Percentiles rank a stretch among this genome's conserved stretches.
Evolutionary conservation across 2,797 vertebrate genomes (phyloP).

Genomic region (Clarias laeviceps): DNA sequence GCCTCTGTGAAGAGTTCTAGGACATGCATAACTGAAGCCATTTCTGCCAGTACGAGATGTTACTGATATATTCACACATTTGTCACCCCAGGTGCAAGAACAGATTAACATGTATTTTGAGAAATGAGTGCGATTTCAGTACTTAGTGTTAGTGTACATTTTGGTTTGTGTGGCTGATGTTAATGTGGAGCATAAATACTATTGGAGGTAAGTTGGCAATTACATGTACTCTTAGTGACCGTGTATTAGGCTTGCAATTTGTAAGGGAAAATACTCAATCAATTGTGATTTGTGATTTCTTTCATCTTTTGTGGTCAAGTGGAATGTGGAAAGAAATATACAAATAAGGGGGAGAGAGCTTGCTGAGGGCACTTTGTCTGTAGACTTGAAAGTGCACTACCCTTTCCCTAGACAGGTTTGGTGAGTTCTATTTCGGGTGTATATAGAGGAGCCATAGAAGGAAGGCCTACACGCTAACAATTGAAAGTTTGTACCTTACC

Average conservation of each 20-base stretch:
- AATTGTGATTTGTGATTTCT: not conserved
- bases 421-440: not conserved
- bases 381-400: too few species aligned
- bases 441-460: not conserved
- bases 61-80: not conserved
- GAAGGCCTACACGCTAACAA: not conserved
- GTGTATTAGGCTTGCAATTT: not conserved
- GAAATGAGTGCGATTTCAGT: not conserved
- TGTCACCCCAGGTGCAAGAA: constrained; percentile 3
- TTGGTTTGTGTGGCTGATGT: not conserved
- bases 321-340: not conserved
- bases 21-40: not conserved
- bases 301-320: not conserved
- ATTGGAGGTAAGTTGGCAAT: constrained; percentile 5
- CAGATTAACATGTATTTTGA: not conserved
- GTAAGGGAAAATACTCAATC: not conserved
- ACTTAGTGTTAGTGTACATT: not conserved
- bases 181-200: not conserved
- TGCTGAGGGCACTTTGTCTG: not conserved
- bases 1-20: constrained; percentile 42
- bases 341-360: not conserved
- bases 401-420: too few species aligned
- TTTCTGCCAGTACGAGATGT: not conserved
- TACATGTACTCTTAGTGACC: not conserved
- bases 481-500: not conserved